phyloP scores from a whole-genome alignment of 2,888 invertebrate species.

The Bombylius discolor region DNA sequence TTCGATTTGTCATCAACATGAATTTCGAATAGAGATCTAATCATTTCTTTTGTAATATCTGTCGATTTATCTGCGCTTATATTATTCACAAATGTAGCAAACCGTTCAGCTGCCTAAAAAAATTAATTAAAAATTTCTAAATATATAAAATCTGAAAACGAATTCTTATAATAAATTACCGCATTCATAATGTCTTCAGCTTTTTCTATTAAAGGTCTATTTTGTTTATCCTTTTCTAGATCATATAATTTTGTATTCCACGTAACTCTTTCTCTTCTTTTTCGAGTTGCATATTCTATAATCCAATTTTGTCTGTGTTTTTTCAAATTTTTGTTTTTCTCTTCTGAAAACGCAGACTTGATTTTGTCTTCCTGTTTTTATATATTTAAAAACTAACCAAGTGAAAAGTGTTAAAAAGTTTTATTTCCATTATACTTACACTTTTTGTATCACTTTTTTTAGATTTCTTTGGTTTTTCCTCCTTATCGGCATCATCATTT shows the following conservation, averaged over 20 bases:
- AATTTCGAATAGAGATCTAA: constrained; percentile 27
- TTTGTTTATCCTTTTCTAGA: constrained; percentile 20
- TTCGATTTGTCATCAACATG: background rate
- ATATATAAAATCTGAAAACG: too few species aligned
- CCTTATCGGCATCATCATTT: too few species aligned
- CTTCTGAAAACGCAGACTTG: too few species aligned
- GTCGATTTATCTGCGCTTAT: constrained; percentile 26
- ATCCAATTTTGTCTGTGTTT: constrained; percentile 23
- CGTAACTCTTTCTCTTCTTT: constrained; percentile 26
- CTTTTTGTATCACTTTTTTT: too few species aligned
- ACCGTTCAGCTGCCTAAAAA: constrained; percentile 22
- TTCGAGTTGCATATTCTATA: constrained; percentile 22
- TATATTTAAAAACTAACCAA: too few species aligned
- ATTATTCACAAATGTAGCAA: constrained; percentile 30
- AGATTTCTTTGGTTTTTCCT: too few species aligned
- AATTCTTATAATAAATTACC: constrained; percentile 15
- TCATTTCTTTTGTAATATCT: constrained; percentile 27
- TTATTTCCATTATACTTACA: too few species aligned
- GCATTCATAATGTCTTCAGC: constrained; percentile 34
- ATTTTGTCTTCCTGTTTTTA: too few species aligned
- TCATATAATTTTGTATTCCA: constrained; percentile 32
- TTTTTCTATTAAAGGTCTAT: constrained; percentile 30
- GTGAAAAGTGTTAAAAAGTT: too few species aligned
- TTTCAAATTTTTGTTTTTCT: background rate
- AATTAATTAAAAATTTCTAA: too few species aligned